Base-by-base conservation (phyloP, 1,140 invertebrate species). In the Drosophila nasuta region DNA sequence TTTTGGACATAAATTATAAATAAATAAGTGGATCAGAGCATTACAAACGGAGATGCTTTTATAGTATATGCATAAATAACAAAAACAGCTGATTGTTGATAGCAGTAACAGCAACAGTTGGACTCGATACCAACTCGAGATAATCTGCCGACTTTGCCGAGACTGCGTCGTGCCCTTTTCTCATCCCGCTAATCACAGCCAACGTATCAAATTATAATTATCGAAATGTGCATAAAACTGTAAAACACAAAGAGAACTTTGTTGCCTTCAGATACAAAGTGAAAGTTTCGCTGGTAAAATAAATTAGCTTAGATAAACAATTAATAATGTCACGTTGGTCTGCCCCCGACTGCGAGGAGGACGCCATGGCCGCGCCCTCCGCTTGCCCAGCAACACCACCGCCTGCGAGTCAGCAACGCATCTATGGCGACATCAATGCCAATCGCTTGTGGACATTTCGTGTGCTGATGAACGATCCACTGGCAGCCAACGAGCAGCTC, bases 391-490 rank as follows among this genome's bases (percentile, higher is more conserved):
- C 52, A 2, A 52, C 51, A 7, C 25, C 51, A 2, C 25, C 51
- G 1, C 17, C 41, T 28, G 15, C n/a, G 28, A 33, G 33, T 5
- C 7, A 38, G 8, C 75, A 65, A 6, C 58, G 68, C 6, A 76
- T 82, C 49, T 78, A 77, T 51, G 78, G 78, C 45, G 86, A 81
- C 41, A 81, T 83, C 15, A 81, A 67, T 41, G 78, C 77, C n/a
- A 86, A 87, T 92, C 63, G 93, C 81, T 65, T 89, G n/a, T 94
- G 94, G 94, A 92, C 93, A n/a, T 93, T 93, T 65, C 77, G 71
- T 5, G 91, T 93, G 1, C 57, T 88, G 15, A 81, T 92, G 67
- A 79, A 78, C 38, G 66, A 79, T 17, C 77, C 81, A 0, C 38
- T 91, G 56, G 56, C 58, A 1, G 63, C 91, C 30, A 91, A 91